phyloP scores from a whole-genome alignment of 2,113 vertebrate species.

The Epinephelus fuscoguttatus region DNA sequence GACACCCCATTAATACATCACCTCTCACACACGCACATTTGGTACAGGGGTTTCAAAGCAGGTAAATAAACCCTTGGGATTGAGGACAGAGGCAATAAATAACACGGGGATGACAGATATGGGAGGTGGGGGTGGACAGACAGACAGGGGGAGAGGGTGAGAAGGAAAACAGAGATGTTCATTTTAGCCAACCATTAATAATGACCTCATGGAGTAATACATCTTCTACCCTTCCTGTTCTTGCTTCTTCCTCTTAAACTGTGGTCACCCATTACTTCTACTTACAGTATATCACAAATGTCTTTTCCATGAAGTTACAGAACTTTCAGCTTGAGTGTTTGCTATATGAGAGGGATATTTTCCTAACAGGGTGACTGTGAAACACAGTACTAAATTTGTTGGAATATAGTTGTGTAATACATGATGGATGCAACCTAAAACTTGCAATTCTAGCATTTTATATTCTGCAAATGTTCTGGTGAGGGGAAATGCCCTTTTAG shows the following conservation, averaged over 20 bases:
- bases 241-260: background rate
- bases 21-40: slow-evolving; percentile 35
- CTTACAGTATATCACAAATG: background rate
- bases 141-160: slow-evolving; percentile 50
- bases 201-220: slow-evolving; percentile 26
- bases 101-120: slow-evolving; percentile 63
- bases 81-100: slow-evolving; percentile 69
- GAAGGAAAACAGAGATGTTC: slow-evolving; percentile 67
- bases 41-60: slow-evolving; percentile 47
- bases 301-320: background rate
- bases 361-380: background rate
- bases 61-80: slow-evolving; percentile 70
- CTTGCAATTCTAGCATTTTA: background rate
- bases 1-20: slow-evolving; percentile 63
- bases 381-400: background rate
- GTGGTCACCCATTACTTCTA: background rate
- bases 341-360: background rate
- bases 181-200: slow-evolving; percentile 31
- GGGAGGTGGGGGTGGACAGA: slow-evolving; percentile 32
- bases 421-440: background rate
- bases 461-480: background rate
- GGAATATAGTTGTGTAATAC: background rate
- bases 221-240: slow-evolving; percentile 20
- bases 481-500: background rate
- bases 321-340: background rate